Evolutionary conservation across 1,140 invertebrate species (phyloP).

Genomic region (Drosophila pandora): DNA sequence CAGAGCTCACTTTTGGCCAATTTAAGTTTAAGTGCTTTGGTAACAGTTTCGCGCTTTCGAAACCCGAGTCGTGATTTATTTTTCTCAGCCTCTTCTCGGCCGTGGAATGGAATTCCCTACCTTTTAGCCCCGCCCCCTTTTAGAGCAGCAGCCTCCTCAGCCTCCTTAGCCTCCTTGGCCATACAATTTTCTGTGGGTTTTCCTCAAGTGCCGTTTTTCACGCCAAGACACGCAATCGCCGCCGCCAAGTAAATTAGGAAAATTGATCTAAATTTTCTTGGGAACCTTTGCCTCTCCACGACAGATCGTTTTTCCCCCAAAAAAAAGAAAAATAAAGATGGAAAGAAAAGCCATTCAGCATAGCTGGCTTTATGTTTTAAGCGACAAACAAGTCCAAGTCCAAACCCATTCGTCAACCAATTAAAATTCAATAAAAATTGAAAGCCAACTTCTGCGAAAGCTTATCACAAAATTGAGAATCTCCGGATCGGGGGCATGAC

Average conservation of each 20-base stretch:
- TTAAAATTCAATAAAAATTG: conserved; percentile 80
- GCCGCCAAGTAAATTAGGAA: conserved; percentile 75
- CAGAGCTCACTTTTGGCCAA: conserved; percentile 64
- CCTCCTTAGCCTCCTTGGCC: background rate
- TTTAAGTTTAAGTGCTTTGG: conserved; percentile 82
- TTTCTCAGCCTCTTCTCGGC: conserved; percentile 28
- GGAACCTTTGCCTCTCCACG: conserved; percentile 67
- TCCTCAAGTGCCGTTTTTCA: conserved; percentile 80
- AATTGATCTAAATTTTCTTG: conserved; percentile 83
- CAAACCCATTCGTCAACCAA: conserved; percentile 45
- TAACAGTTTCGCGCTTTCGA: conserved; percentile 82
- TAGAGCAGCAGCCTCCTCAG: background rate
- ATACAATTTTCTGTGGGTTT: conserved; percentile 26
- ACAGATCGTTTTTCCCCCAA: background rate
- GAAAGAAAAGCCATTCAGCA: background rate
- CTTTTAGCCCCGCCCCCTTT: background rate
- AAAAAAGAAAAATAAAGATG: background rate
- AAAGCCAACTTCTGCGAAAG: conserved; percentile 69
- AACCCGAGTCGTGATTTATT: conserved; percentile 81
- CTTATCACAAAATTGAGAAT: conserved; percentile 75
- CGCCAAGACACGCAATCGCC: conserved; percentile 80
- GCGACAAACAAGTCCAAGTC: no score
- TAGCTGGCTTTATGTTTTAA: conserved; percentile 10
- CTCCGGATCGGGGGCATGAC: conserved; percentile 79
- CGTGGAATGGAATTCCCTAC: conserved; percentile 15